Evolutionary conservation across 2,113 vertebrate genomes (phyloP).

Genomic region (Xenus cinereus): DNA sequence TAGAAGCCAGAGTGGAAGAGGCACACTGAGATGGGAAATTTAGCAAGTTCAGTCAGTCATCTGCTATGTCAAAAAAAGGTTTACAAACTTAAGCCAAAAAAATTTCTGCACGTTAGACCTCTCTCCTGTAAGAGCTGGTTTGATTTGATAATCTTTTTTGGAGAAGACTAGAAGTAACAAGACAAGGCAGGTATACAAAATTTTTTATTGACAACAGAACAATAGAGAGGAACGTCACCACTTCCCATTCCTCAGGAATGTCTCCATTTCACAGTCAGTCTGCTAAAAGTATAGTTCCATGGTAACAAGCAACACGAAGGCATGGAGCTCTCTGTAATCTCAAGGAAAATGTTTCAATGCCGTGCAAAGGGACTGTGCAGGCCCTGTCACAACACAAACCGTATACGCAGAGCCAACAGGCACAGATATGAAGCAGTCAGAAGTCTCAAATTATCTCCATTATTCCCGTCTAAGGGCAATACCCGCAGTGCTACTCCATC

Average conservation of each 20-base stretch:
- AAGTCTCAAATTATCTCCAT: background rate
- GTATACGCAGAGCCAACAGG: background rate
- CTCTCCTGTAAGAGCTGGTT: background rate
- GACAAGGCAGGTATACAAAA: slow-evolving; percentile 73
- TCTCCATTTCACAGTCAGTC: slow-evolving; percentile 72
- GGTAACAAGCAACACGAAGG: slow-evolving; percentile 4
- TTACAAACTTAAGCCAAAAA: background rate
- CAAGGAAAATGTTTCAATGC: slow-evolving; percentile 13
- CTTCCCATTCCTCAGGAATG: slow-evolving; percentile 77
- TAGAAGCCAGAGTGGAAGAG: background rate
- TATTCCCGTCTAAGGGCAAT: background rate
- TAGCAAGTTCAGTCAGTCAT: background rate
- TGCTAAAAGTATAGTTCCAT: slow-evolving; percentile 33
- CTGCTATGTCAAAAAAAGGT: background rate
- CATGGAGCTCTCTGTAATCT: background rate
- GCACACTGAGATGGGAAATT: background rate
- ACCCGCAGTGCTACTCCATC: background rate
- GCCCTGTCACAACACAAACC: slow-evolving; percentile 7
- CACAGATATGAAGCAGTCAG: background rate
- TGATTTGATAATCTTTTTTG: accelerated
- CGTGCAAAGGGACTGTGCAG: background rate
- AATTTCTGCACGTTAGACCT: background rate
- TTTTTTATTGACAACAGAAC: slow-evolving; percentile 80
- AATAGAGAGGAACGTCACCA: slow-evolving; percentile 77
- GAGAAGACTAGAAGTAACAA: slow-evolving; percentile 48